These are phyloP conservation scores for Sogatella furcifera DNA, from an alignment of 1,140 invertebrate species.

Conservation along the genomic window DNA sequence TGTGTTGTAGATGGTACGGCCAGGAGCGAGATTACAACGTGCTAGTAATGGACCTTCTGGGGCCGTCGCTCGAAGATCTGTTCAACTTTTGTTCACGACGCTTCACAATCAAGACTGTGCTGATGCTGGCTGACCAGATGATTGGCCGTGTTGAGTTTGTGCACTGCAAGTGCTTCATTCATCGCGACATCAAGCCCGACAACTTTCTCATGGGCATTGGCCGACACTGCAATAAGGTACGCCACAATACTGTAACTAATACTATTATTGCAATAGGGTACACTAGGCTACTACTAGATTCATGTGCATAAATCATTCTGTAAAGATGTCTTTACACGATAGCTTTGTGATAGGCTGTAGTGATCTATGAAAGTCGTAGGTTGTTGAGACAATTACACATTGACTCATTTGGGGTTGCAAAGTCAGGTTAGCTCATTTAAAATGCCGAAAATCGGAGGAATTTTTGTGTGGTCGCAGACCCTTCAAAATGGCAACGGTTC, in stretches of 20 bases:
- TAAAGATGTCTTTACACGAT: too few species aligned
- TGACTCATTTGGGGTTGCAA: too few species aligned
- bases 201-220: slow-evolving; percentile 98
- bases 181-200: slow-evolving; percentile 92
- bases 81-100: slow-evolving; percentile 94
- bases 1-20: slow-evolving; percentile 66
- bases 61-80: slow-evolving; percentile 90
- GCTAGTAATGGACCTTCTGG: slow-evolving; percentile 92
- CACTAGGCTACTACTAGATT: too few species aligned
- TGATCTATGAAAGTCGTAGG: too few species aligned
- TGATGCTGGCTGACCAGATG: slow-evolving; percentile 95
- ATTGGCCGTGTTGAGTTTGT: slow-evolving; percentile 86
- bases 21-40: slow-evolving; percentile 91
- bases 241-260: neutral
- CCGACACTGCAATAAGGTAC: slow-evolving; percentile 82
- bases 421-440: too few species aligned
- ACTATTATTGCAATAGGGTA: too few species aligned
- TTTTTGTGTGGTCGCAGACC: too few species aligned
- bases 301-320: too few species aligned
- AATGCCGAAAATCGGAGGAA: too few species aligned
- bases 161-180: slow-evolving; percentile 93
- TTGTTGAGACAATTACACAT: too few species aligned
- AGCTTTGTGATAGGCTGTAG: too few species aligned
- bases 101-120: slow-evolving; percentile 95
- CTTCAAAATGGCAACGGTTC: too few species aligned